phyloP scores from a whole-genome alignment of 2,113 vertebrate genomes.

The Cyrtonyx montezumae region DNA sequence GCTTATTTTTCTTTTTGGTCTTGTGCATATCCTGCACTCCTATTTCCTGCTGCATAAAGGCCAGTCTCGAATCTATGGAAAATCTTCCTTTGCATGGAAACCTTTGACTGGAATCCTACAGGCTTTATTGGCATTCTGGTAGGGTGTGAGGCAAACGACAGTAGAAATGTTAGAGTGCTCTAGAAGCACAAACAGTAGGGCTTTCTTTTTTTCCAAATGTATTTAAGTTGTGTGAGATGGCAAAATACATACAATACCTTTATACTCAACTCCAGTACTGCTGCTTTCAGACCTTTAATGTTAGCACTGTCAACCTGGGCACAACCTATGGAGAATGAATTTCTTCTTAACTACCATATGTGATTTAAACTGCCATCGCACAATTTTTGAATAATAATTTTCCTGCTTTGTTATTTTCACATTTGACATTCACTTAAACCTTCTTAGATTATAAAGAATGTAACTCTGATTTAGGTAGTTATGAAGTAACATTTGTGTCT shows the following conservation, averaged over 20 bases:
- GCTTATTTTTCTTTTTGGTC: not conserved
- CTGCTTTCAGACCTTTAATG: not conserved
- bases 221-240: not conserved
- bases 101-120: not conserved
- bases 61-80: not conserved
- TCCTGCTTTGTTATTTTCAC: constrained; percentile 44
- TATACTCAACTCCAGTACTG: not conserved
- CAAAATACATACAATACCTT: not conserved
- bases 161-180: not conserved
- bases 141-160: not conserved
- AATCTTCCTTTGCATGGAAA: not conserved
- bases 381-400: constrained; percentile 55
- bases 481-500: not conserved
- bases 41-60: not conserved
- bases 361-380: constrained; percentile 30
- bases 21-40: not conserved
- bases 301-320: not conserved
- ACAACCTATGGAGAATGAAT: not conserved
- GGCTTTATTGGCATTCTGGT: not conserved
- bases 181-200: not conserved
- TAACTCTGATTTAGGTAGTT: constrained; percentile 44
- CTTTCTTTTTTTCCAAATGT: not conserved
- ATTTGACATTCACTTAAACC: constrained; percentile 47
- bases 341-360: not conserved
- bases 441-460: constrained; percentile 16